Evolutionary conservation across 2,113 vertebrate genomes (phyloP).

Genomic region (Calyptommatus sinebrachiatus): DNA sequence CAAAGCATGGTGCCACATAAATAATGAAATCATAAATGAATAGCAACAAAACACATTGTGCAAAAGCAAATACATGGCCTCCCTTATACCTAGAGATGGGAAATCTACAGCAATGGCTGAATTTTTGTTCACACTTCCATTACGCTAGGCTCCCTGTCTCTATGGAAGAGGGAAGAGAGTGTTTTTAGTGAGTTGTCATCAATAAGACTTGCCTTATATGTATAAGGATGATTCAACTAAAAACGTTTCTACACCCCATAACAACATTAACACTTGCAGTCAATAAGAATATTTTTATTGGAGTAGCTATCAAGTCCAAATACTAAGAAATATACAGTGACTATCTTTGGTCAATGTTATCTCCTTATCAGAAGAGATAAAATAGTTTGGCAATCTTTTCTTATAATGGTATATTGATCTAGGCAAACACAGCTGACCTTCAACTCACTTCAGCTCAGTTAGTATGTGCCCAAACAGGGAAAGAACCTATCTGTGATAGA

Average conservation of each 20-base stretch:
- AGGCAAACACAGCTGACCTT: neutral
- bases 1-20: too few species aligned
- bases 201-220: too few species aligned
- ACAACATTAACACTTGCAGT: neutral
- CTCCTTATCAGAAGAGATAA: neutral
- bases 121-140: too few species aligned
- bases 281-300: neutral
- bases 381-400: neutral
- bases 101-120: too few species aligned
- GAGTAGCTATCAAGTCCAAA: neutral
- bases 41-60: too few species aligned
- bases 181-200: too few species aligned
- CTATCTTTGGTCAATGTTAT: slow-evolving; percentile 6
- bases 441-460: neutral
- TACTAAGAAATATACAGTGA: neutral
- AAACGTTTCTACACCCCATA: neutral
- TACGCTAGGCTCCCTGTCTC: too few species aligned
- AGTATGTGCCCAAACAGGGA: neutral
- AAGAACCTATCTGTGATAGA: neutral
- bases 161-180: too few species aligned
- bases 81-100: too few species aligned
- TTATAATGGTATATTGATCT: neutral
- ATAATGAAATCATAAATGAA: too few species aligned
- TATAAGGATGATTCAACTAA: too few species aligned
- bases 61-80: too few species aligned